A percentile compares a stretch with the other conserved stretches of the same genome.
phyloP scores from a whole-genome alignment of 53 echinoderm and acorn worm genomes.

The Paracentrotus lividus region DNA sequence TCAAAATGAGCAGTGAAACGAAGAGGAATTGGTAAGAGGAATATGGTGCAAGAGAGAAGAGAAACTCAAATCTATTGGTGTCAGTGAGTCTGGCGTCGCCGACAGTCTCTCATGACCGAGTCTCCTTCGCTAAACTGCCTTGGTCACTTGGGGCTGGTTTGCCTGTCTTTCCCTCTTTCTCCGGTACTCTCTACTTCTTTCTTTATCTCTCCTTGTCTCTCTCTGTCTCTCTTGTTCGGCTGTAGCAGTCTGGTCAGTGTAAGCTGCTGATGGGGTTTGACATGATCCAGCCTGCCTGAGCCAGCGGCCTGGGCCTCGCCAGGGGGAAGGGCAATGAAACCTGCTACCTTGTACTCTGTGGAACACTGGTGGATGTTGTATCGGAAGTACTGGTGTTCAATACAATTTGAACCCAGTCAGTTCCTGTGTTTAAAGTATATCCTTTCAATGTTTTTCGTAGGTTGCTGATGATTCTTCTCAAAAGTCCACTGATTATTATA shows the following conservation, averaged over 20 bases:
- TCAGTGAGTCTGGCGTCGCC: conserved; percentile 24
- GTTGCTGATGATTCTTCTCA: background rate
- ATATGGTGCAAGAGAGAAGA: background rate
- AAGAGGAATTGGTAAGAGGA: background rate
- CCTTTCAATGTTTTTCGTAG: background rate
- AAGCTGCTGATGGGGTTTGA: background rate
- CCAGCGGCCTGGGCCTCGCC: conserved; percentile 12
- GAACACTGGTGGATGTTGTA: background rate
- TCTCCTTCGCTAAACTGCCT: conserved; percentile 5
- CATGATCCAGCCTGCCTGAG: conserved; percentile 28
- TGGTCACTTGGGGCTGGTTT: conserved; percentile 10
- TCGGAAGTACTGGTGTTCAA: background rate
- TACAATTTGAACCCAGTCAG: no score
- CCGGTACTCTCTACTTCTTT: background rate
- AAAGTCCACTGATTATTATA: background rate
- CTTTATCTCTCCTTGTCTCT: background rate
- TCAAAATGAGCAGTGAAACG: background rate
- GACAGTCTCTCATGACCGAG: conserved; percentile 25
- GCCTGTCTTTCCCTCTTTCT: background rate
- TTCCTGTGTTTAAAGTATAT: background rate
- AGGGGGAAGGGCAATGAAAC: background rate
- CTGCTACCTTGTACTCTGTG: background rate
- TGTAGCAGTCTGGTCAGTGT: background rate
- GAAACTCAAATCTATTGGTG: conserved; percentile 45
- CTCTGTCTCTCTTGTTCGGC: background rate